These are phyloP conservation scores for Reinhardtius hippoglossoides DNA, from an alignment of 2,113 vertebrate species.

Conservation along the genomic window DNA sequence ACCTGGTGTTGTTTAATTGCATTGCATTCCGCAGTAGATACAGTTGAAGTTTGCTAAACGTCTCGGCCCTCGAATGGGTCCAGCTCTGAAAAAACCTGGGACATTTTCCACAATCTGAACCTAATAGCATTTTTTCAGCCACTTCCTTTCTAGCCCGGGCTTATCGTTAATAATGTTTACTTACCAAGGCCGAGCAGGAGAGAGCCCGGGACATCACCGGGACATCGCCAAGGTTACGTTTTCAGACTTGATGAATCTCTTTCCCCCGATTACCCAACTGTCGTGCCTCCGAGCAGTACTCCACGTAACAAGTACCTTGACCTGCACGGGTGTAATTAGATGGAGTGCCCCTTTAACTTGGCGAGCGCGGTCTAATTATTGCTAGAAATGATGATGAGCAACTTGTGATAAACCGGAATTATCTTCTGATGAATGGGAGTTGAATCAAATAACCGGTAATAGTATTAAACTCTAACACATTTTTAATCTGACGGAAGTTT, in stretches of 20 bases:
- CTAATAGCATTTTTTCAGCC: background rate
- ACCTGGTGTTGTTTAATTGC: too few species aligned
- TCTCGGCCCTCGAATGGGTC: too few species aligned
- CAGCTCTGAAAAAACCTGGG: too few species aligned
- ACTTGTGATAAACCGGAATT: background rate
- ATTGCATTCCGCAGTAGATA: too few species aligned
- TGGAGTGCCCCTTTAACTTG: background rate
- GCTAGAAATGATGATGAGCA: background rate
- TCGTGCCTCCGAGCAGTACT: background rate
- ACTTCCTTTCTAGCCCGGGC: background rate
- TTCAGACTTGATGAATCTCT: background rate
- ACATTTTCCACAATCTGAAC: background rate
- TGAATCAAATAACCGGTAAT: background rate
- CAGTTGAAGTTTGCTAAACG: too few species aligned
- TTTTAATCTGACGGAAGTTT: conserved; percentile 7
- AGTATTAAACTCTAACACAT: conserved; percentile 26
- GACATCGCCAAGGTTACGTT: background rate
- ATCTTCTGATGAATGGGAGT: conserved; percentile 6
- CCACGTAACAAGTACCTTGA: background rate
- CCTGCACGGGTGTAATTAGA: background rate
- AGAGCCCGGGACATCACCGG: background rate
- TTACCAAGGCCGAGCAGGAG: background rate
- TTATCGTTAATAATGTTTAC: background rate
- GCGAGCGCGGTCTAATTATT: background rate
- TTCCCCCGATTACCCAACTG: background rate